phyloP scores from a whole-genome alignment of 1,140 invertebrate species.

The Caenorhabditis briggsae region DNA sequence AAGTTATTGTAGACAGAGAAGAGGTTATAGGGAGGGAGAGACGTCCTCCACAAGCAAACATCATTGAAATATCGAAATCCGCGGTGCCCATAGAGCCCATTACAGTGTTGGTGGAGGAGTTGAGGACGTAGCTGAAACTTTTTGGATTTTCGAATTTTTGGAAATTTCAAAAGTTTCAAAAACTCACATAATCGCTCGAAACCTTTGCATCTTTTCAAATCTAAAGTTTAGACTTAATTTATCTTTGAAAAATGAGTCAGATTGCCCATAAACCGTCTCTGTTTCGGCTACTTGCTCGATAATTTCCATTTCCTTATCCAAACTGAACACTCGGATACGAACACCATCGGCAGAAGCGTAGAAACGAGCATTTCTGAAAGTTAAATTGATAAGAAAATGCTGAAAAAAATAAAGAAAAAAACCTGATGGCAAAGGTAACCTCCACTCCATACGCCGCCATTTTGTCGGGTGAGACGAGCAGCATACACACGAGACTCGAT shows the following conservation, averaged over 20 bases:
- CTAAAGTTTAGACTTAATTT: slow-evolving; percentile 18
- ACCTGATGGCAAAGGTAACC: slow-evolving; percentile 32
- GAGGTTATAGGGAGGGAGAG: background rate
- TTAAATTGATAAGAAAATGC: background rate
- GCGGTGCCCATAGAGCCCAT: slow-evolving; percentile 25
- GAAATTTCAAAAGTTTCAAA: background rate
- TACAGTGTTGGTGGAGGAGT: slow-evolving; percentile 8
- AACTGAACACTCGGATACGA: slow-evolving; percentile 20
- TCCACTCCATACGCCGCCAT: slow-evolving; percentile 48
- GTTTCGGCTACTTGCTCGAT: slow-evolving; percentile 31
- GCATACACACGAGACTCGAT: slow-evolving; percentile 20
- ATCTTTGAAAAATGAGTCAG: background rate
- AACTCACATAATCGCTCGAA: slow-evolving; percentile 18
- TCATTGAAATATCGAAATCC: slow-evolving; percentile 40
- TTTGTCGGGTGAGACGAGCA: slow-evolving; percentile 47
- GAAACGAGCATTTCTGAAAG: slow-evolving; percentile 33
- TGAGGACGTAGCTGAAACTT: background rate
- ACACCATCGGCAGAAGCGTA: slow-evolving; percentile 26
- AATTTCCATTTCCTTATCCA: slow-evolving; percentile 33
- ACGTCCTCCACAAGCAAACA: slow-evolving; percentile 45
- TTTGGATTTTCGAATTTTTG: too few species aligned
- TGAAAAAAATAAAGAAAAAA: background rate
- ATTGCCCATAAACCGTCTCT: slow-evolving; percentile 14
- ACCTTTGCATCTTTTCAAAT: slow-evolving; percentile 35
- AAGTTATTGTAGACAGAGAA: background rate